These are phyloP conservation scores for Thomomys bottae DNA, from an alignment of 2,113 vertebrate genomes.

Conservation along the genomic window DNA sequence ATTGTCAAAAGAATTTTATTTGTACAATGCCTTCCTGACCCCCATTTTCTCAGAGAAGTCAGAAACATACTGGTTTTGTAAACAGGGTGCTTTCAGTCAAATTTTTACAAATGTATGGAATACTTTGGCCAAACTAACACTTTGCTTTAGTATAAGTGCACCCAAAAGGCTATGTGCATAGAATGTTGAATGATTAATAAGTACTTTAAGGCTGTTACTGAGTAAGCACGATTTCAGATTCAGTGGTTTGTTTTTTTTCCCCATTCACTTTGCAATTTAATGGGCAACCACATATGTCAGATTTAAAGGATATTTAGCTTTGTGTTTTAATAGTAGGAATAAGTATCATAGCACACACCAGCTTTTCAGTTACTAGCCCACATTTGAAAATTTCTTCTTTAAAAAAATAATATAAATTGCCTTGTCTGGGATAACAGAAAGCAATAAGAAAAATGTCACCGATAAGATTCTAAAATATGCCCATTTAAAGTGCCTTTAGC, in stretches of 20 bases:
- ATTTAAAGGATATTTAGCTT: neutral
- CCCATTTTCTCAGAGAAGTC: conserved; percentile 66
- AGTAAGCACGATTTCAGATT: conserved; percentile 25
- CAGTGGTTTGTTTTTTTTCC: conserved; percentile 27
- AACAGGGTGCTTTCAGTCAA: conserved; percentile 61
- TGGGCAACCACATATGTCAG: neutral
- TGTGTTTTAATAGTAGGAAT: conserved; percentile 33
- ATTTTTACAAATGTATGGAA: conserved; percentile 40
- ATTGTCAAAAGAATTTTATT: conserved; percentile 61
- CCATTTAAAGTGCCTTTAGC: conserved; percentile 6
- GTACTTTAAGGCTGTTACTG: conserved; percentile 6
- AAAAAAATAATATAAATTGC: neutral
- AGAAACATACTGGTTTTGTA: conserved; percentile 56
- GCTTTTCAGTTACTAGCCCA: neutral
- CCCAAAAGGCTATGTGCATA: neutral
- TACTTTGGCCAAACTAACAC: conserved; percentile 32
- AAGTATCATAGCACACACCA: neutral
- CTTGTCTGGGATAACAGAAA: conserved; percentile 36
- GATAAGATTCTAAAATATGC: neutral
- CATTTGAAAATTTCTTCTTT: conserved; percentile 36
- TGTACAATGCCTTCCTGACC: conserved; percentile 57
- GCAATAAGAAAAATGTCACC: neutral
- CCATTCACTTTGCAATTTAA: conserved; percentile 19
- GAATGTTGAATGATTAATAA: conserved; percentile 23
- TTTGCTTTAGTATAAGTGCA: conserved; percentile 48